Evolutionary conservation across 2,888 invertebrate species (phyloP).

Genomic region (Melanophora roralis): DNA sequence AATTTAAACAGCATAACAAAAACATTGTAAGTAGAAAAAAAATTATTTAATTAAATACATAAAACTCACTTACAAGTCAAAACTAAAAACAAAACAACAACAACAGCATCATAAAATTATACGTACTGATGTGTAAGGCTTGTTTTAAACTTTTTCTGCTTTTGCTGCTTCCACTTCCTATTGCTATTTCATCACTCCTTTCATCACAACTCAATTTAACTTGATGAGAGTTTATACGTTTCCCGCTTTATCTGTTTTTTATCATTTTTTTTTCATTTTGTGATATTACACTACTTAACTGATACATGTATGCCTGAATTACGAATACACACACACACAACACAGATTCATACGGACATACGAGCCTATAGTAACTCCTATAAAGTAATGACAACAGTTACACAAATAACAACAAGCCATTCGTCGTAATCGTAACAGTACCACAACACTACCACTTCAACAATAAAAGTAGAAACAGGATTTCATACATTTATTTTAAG

Average conservation of each 20-base stretch:
- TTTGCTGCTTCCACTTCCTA: background rate
- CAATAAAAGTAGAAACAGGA: constrained; percentile 49
- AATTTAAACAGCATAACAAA: constrained; percentile 53
- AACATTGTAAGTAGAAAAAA: constrained; percentile 30
- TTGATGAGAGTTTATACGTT: constrained; percentile 17
- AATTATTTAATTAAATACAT: constrained; percentile 59
- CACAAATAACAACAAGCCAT: constrained; percentile 29
- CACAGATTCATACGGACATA: constrained; percentile 8
- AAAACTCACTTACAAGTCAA: constrained; percentile 44
- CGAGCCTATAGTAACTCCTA: too few relatives aligned
- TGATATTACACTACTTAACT: background rate
- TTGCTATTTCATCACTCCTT: background rate
- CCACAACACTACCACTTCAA: constrained; percentile 10
- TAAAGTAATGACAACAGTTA: constrained; percentile 47
- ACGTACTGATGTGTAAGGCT: constrained; percentile 44
- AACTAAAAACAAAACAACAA: constrained; percentile 31
- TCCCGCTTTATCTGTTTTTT: constrained; percentile 8
- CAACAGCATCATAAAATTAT: constrained; percentile 56
- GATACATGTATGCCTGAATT: background rate
- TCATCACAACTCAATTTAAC: constrained; percentile 16
- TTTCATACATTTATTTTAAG: constrained; percentile 18
- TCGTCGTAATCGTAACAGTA: background rate
- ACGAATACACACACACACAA: background rate
- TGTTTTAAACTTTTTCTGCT: background rate
- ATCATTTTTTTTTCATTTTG: background rate